phyloP scores from a whole-genome alignment of 2,888 invertebrate genomes.

The Ophion ventricosus region DNA sequence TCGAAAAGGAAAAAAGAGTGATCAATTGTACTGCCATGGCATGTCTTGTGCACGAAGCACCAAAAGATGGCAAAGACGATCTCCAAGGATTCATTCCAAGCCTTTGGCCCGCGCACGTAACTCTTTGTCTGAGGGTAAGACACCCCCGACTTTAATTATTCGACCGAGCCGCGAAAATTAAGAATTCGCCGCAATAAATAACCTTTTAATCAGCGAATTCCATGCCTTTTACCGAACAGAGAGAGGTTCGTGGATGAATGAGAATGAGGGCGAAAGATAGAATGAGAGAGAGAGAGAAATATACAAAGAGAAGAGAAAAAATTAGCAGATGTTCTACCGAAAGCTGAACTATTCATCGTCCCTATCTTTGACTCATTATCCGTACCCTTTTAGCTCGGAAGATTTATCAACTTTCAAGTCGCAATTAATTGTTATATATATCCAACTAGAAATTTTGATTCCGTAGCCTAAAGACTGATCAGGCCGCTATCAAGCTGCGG shows the following conservation, averaged over 20 bases:
- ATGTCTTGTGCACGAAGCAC: slow-evolving; percentile 39
- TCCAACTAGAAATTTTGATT: no score
- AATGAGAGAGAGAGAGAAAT: slow-evolving; percentile 2
- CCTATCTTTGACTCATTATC: slow-evolving; percentile 74
- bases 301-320: slow-evolving; percentile 50
- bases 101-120: slow-evolving; percentile 19
- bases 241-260: slow-evolving; percentile 23
- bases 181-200: slow-evolving; percentile 79
- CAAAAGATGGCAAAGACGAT: slow-evolving; percentile 52
- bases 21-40: slow-evolving; percentile 15
- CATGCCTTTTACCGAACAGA: slow-evolving; percentile 60
- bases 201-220: slow-evolving; percentile 77
- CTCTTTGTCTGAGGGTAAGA: slow-evolving; percentile 40
- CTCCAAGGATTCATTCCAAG: slow-evolving; percentile 28
- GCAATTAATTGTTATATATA: slow-evolving; percentile 72
- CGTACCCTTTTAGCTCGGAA: slow-evolving; percentile 70
- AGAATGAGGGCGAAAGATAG: slow-evolving; percentile 2
- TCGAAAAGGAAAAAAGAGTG: slow-evolving; percentile 41
- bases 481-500: no score
- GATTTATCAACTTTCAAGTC: slow-evolving; percentile 72
- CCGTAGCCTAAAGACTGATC: no score
- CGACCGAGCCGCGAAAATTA: slow-evolving; percentile 72
- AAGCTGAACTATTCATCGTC: slow-evolving; percentile 37
- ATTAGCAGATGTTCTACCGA: slow-evolving; percentile 70
- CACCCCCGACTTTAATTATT: slow-evolving; percentile 73